Evolutionary conservation across 2,888 invertebrate genomes (phyloP).

Genomic region (Hofmannophila pseudospretella): DNA sequence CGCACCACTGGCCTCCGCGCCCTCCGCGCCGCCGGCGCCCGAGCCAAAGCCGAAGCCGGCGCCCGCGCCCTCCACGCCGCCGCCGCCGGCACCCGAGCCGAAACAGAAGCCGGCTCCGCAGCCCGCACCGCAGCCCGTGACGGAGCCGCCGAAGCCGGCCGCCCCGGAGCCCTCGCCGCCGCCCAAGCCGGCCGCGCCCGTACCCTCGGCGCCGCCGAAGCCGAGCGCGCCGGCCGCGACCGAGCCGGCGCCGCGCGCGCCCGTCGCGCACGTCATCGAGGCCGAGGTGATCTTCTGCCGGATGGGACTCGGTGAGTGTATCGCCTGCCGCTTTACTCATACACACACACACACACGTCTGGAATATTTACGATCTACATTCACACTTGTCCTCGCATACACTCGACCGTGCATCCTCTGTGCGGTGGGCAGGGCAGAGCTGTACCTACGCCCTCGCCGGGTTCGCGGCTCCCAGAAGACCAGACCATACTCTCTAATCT

Average conservation of each 20-base stretch:
- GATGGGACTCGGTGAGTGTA: constrained; percentile 82
- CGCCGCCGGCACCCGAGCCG: constrained; percentile 32
- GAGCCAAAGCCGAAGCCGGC: constrained; percentile 26
- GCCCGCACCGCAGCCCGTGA: constrained; percentile 40
- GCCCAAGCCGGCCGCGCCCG: constrained; percentile 21
- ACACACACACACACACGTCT: no score
- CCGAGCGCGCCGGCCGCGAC: constrained; percentile 9
- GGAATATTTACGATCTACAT: no score
- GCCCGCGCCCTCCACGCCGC: constrained; percentile 66
- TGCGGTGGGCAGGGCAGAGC: no score
- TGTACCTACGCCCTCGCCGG: no score
- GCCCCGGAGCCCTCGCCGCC: constrained; percentile 20
- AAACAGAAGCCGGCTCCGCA: constrained; percentile 36
- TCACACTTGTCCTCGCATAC: no score
- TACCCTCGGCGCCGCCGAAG: constrained; percentile 15
- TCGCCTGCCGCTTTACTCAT: no score
- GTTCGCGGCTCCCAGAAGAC: no score
- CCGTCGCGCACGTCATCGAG: constrained; percentile 74
- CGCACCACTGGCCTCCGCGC: constrained; percentile 11
- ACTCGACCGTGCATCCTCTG: no score
- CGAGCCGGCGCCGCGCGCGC: constrained; percentile 29
- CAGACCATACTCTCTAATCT: no score
- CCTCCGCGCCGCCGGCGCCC: constrained; percentile 14
- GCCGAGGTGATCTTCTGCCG: constrained; percentile 84
- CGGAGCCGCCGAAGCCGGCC: constrained; percentile 25